A percentile compares a stretch with the other conserved stretches of the same genome.
phyloP scores from a whole-genome alignment of 2,797 vertebrate species.

The Megalops cyprinoides region DNA sequence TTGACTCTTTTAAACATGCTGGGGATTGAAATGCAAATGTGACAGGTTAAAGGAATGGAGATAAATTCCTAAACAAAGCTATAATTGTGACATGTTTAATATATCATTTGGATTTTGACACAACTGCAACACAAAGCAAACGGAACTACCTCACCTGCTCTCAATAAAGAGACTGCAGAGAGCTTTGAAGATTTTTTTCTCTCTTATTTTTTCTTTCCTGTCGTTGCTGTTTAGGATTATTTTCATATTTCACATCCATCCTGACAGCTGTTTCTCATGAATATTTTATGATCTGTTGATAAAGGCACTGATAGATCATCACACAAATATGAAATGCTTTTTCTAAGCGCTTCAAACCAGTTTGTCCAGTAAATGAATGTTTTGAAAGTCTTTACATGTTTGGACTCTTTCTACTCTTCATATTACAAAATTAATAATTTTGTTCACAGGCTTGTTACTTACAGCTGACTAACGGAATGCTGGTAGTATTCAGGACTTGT shows the following conservation, averaged over 20 bases:
- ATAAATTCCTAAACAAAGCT: slow-evolving; percentile 40
- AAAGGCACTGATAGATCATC: slow-evolving; percentile 27
- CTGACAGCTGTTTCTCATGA: slow-evolving; percentile 35
- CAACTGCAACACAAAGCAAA: slow-evolving; percentile 32
- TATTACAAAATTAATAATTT: neutral
- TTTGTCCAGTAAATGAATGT: slow-evolving; percentile 22
- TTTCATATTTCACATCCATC: slow-evolving; percentile 4
- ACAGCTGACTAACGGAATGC: no score
- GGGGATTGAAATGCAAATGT: slow-evolving; percentile 26
- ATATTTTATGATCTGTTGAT: slow-evolving; percentile 37
- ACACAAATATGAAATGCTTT: slow-evolving; percentile 34
- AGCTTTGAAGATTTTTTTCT: slow-evolving; percentile 43
- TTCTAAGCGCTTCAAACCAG: slow-evolving; percentile 16
- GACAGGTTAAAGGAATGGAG: slow-evolving; percentile 28
- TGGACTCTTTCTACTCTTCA: neutral
- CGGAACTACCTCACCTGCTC: slow-evolving; percentile 30
- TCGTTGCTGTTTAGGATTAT: slow-evolving; percentile 21
- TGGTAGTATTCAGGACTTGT: neutral
- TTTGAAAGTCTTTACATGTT: neutral
- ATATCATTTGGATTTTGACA: slow-evolving; percentile 50
- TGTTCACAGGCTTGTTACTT: neutral
- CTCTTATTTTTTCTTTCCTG: neutral
- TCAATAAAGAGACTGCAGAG: slow-evolving; percentile 33
- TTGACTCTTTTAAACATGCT: neutral
- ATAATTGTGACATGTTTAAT: slow-evolving; percentile 47